Conservation (phyloP, 2,888 invertebrate genomes). For the Malacosoma neustria region DNA sequence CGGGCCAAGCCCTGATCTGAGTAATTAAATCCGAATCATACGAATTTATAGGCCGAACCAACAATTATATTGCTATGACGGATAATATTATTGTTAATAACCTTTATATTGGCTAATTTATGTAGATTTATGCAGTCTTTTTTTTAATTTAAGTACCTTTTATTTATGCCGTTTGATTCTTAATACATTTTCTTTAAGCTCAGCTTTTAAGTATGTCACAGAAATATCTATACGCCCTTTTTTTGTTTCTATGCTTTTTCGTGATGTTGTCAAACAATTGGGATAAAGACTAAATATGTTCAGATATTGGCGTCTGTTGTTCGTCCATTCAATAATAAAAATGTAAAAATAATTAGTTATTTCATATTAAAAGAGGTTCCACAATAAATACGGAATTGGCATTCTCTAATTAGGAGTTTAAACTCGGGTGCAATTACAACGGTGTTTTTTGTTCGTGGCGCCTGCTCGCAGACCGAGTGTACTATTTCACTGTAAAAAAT, state of each 20-base stretch:
- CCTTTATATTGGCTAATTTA: conserved; percentile 36
- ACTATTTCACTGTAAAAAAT: conserved; percentile 57
- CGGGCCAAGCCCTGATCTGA: conserved; percentile 50
- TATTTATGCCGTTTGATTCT: no score
- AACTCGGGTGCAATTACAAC: conserved; percentile 36
- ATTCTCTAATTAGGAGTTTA: conserved; percentile 39
- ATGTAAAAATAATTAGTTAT: no score
- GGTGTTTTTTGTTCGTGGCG: conserved; percentile 45
- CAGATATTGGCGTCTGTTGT: no score
- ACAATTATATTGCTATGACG: conserved; percentile 47
- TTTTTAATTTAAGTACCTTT: conserved; percentile 31
- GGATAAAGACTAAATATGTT: no score
- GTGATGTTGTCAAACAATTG: no score
- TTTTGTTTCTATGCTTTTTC: no score
- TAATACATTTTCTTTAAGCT: no score
- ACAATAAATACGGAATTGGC: conserved; percentile 29
- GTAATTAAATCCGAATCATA: conserved; percentile 63
- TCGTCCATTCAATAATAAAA: no score
- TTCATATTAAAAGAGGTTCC: conserved; percentile 26
- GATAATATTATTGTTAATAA: conserved; percentile 43
- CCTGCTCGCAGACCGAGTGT: conserved; percentile 40
- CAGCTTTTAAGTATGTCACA: no score
- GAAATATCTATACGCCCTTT: conserved; percentile 27
- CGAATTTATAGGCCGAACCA: conserved; percentile 40
- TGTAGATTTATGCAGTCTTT: conserved; percentile 28